Base-by-base conservation (phyloP, 2,888 invertebrate species). In the Netelia virgata region DNA sequence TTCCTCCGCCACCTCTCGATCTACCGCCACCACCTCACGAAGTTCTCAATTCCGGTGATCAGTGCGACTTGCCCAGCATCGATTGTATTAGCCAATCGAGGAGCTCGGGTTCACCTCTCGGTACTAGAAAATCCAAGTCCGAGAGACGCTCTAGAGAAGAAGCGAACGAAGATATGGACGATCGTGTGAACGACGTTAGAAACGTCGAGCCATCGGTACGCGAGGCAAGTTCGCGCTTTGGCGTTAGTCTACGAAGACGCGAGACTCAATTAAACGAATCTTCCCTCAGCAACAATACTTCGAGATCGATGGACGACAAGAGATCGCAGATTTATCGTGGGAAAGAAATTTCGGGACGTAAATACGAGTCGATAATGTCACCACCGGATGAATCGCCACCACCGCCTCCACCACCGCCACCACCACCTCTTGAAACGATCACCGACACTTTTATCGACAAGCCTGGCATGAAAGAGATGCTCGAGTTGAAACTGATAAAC, bases 1-100 rank as follows among this genome's bases (percentile, higher is more conserved):
- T 98, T 94, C 98, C 98, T 0, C 98, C 98, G 18, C 98, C 97
- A 0, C 97, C 97, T 0, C 94, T 96, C 5, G 97, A 97, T 90
- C 94, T 97, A 72, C 97, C 97, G 1, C 97, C 97, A 18, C 97
- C 97, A 0, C 64, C 88, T 80, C 87, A 90, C 43, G 90, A 90
- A 47, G 70, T 80, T n/a, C 83, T 87, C 2, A 88, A 87, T 68
- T 86, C 89, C 14, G 88, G 86, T 3, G 90, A 91, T 78, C 90
- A 88, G 41, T 90, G 87, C 20, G 90, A 91, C 18, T 53, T 91
- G 10, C 87, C 88, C 41, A 87, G 70, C 63, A 23, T 86, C 79
- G 66, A 70, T 76, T 68, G 84, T 70, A 66, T 84, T 1, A 20
- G 28, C 9, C 16, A 18, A 89, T 55, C 91, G 89, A 86, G 88